A percentile compares a stretch with the other conserved stretches of the same genome.
These are phyloP conservation scores for Conchocele bisecta DNA, from an alignment of 2,888 invertebrate genomes.

Conservation along the genomic window DNA sequence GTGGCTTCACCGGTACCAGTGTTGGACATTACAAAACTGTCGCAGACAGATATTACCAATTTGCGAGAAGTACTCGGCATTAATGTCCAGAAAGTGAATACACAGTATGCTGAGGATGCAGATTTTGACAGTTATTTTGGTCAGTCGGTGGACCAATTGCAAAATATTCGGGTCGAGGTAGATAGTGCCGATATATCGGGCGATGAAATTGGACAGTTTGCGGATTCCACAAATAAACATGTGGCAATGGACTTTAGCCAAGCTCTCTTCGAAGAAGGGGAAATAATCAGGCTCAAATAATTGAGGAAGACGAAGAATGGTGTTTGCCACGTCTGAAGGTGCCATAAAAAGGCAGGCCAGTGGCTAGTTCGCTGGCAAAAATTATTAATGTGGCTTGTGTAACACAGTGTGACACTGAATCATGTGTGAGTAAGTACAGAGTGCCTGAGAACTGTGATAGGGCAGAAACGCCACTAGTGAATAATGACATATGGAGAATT, in stretches of 20 bases:
- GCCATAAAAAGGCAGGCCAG: not conserved
- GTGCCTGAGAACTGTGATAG: constrained; percentile 1
- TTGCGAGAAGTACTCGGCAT: not conserved
- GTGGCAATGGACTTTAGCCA: too few relatives aligned
- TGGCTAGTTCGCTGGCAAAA: not conserved
- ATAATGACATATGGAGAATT: not conserved
- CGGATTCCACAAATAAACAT: too few relatives aligned
- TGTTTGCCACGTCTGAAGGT: not conserved
- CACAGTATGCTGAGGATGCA: too few relatives aligned
- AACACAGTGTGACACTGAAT: constrained; percentile 2
- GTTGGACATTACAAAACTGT: not conserved
- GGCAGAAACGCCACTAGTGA: not conserved
- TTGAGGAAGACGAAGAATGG: not conserved
- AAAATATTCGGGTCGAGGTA: too few relatives aligned
- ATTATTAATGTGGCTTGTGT: not conserved
- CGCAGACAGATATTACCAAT: not conserved
- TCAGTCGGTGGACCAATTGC: too few relatives aligned
- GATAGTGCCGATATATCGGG: too few relatives aligned
- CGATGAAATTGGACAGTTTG: too few relatives aligned
- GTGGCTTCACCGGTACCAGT: too few relatives aligned
- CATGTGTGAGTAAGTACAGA: not conserved
- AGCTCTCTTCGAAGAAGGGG: too few relatives aligned
- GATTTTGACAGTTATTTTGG: too few relatives aligned
- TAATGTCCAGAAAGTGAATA: not conserved
- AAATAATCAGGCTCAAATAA: too few relatives aligned